phyloP scores from a whole-genome alignment of 2,797 vertebrate genomes.

The Tachyglossus aculeatus region DNA sequence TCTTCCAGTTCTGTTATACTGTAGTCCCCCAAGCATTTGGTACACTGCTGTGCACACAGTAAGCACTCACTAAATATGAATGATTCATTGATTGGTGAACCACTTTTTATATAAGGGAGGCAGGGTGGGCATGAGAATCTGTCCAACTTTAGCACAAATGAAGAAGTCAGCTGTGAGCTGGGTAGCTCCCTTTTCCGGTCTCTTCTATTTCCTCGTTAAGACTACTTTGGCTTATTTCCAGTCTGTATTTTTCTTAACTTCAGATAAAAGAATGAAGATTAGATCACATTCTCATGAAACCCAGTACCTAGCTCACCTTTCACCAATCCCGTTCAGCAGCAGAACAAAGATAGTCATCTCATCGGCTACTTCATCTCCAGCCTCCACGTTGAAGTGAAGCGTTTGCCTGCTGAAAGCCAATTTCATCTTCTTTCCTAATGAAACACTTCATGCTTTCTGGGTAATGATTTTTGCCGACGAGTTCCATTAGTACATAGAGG shows the following conservation, averaged over 20 bases:
- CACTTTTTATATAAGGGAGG: neutral
- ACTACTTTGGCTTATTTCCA: neutral
- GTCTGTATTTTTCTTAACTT: conserved; percentile 10
- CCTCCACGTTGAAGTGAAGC: neutral
- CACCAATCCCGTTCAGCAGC: neutral
- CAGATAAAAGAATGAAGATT: neutral
- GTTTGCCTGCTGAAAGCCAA: neutral
- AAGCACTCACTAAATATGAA: too few relatives aligned
- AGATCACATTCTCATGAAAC: conserved; percentile 6
- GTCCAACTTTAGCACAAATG: neutral
- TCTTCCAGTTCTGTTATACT: too few relatives aligned
- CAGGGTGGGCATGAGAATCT: neutral
- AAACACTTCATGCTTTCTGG: neutral
- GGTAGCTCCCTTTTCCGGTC: neutral
- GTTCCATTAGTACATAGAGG: neutral
- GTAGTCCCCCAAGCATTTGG: too few relatives aligned
- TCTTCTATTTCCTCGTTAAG: conserved; percentile 5
- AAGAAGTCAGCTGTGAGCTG: neutral
- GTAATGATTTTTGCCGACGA: conserved; percentile 2
- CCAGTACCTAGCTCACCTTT: neutral
- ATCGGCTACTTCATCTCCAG: neutral
- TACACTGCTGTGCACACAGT: too few relatives aligned
- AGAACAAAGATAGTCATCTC: neutral
- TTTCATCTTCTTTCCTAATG: neutral
- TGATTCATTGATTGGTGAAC: neutral